Evolutionary conservation across 2,888 invertebrate genomes (phyloP).

Genomic region (Melanostoma mellinum): DNA sequence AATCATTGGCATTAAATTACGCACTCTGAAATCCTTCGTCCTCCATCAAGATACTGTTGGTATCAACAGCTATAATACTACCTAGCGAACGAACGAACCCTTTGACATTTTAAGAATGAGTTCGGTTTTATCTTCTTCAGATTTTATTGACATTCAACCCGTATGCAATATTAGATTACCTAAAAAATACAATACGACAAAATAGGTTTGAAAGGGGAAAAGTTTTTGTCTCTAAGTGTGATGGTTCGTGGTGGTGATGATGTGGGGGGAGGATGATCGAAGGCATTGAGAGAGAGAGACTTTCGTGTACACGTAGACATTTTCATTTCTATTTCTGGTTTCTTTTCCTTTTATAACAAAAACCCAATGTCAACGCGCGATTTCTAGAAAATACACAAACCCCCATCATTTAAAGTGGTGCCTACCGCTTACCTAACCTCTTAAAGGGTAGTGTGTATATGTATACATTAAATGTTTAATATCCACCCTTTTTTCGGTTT

Average conservation of each 20-base stretch:
- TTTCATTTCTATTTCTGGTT: neutral
- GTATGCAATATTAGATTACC: conserved; percentile 67
- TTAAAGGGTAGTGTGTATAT: conserved; percentile 18
- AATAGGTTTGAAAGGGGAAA: conserved; percentile 30
- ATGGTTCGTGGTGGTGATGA: too few species aligned
- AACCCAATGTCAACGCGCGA: conserved; percentile 39
- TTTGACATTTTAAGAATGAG: conserved; percentile 65
- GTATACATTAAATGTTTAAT: conserved; percentile 49
- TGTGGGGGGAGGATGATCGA: too few species aligned
- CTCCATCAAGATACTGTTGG: conserved; percentile 51
- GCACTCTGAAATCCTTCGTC: conserved; percentile 45
- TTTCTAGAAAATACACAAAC: conserved; percentile 29
- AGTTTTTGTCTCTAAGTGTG: conserved; percentile 14
- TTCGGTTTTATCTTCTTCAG: conserved; percentile 61
- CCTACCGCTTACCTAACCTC: neutral
- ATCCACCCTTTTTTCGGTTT: conserved; percentile 56
- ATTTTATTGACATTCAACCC: conserved; percentile 69
- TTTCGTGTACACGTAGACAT: conserved; percentile 17
- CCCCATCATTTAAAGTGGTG: conserved; percentile 32
- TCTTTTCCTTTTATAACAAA: conserved; percentile 4
- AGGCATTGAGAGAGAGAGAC: too few species aligned
- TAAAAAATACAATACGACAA: conserved; percentile 23
- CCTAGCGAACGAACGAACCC: conserved; percentile 33
- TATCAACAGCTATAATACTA: conserved; percentile 37
- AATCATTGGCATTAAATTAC: conserved; percentile 61